Evolutionary conservation across 1,140 invertebrate species (phyloP).

Genomic region (Ips typographus): DNA sequence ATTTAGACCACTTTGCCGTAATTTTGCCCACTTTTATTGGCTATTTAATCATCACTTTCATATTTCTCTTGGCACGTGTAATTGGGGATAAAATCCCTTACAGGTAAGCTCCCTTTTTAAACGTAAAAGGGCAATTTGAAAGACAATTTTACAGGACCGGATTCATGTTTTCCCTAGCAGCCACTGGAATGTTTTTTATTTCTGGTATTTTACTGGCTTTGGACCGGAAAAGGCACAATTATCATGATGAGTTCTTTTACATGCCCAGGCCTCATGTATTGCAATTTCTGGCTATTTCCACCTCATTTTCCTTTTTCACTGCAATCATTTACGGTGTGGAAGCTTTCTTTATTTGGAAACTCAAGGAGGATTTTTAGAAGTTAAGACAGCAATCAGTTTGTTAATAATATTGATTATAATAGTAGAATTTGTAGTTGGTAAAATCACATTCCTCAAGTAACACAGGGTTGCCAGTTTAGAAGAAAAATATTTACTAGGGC

Average conservation of each 20-base stretch:
- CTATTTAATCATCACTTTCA: slow-evolving; percentile 5
- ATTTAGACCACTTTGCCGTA: slow-evolving; percentile 25
- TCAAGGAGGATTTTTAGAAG: slow-evolving; percentile 21
- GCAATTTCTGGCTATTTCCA: slow-evolving; percentile 11
- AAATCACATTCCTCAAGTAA: no score
- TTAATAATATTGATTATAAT: no score
- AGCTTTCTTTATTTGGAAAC: slow-evolving; percentile 24
- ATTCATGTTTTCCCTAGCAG: slow-evolving; percentile 18
- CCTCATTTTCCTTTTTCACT: slow-evolving; percentile 17
- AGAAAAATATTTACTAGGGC: no score
- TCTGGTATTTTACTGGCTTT: slow-evolving; percentile 19
- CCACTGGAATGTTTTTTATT: slow-evolving; percentile 14
- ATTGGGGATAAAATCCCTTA: slow-evolving; percentile 30
- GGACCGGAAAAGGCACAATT: slow-evolving; percentile 13
- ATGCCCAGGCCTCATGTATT: slow-evolving; percentile 12
- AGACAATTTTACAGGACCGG: slow-evolving; percentile 15
- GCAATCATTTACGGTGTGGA: slow-evolving; percentile 10
- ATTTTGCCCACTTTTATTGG: slow-evolving; percentile 30
- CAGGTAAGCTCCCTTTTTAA: slow-evolving; percentile 13
- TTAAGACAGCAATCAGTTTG: no score
- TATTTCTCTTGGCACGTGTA: slow-evolving; percentile 21
- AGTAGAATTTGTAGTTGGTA: no score
- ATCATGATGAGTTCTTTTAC: slow-evolving; percentile 15
- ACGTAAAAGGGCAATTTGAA: neutral
- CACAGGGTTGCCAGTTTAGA: no score